Evolutionary conservation across 2,888 invertebrate species (phyloP), one percentile per base, ranked within the genome.

Genomic region (Thysanoteuthis rhombus): DNA sequence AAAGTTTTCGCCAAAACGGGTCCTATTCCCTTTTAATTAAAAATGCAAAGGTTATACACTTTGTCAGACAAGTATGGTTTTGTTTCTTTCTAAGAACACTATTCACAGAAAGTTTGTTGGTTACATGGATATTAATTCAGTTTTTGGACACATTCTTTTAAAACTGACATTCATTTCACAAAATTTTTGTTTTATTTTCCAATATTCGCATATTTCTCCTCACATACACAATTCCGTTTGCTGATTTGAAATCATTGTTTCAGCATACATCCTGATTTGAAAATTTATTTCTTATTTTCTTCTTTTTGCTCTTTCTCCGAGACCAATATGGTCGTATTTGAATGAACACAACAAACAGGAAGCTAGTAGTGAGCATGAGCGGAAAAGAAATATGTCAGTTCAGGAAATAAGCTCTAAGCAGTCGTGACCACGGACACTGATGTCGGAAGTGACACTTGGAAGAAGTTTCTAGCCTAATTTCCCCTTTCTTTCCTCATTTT

Each of bases 381-480:
- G 75, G 75, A 75, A 75, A 75, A 75, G 75, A 75, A 75, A 75
- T 75, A 75, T 75, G n/a, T 75, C 75, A 75, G 75, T n/a, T 75
- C 75, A 75, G 75, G 75, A 75, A 75, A 75, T 75, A 75, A 75
- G 75, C 75, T 75, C 75, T 75, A 32, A 75, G 75, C 75, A 75
- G 75, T 75, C 75, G 75, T 75, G 75, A 75, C 75, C 75, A 75
- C 12, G 32, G 75, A n/a, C 75, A 75, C 75, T n/a, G n/a, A 75
- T 32, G 10, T 75, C 75, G 75, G 75, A 75, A 75, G 75, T 75
- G n/a, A 75, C 75, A 75, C 75, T 75, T 75, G 75, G 75, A 75
- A 75, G 75, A 75, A 75, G n/a, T 75, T 75, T 75, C 75, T 75
- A n/a, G 75, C 10, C 12, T 75, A n/a, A 75, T 75, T 75, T 75